Conservation (phyloP, 2,113 vertebrate species). For the Chinchilla lanigera region DNA sequence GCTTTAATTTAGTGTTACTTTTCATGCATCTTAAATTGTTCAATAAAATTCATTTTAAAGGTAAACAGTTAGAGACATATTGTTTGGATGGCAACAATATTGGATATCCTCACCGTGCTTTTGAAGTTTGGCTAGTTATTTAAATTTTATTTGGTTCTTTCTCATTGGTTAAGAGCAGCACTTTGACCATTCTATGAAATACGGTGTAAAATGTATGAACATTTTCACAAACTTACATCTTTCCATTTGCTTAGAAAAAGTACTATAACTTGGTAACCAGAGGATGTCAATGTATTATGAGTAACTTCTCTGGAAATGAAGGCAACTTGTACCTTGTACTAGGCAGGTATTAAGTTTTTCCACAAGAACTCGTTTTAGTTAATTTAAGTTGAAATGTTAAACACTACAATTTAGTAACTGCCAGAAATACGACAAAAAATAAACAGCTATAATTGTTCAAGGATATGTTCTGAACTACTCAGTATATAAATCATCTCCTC, state of each 20-base stretch:
- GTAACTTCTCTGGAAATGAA: constrained; percentile 54
- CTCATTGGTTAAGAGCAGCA: neutral
- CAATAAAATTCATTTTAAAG: constrained; percentile 37
- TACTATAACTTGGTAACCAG: neutral
- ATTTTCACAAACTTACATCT: neutral
- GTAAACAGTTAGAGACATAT: neutral
- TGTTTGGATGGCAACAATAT: neutral
- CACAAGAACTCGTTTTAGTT: constrained; percentile 72
- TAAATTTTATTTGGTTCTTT: neutral
- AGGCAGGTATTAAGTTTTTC: constrained; percentile 63
- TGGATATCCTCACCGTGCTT: neutral
- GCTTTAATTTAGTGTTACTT: constrained; percentile 15
- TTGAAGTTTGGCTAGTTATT: neutral
- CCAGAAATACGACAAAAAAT: constrained; percentile 73
- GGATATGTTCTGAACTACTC: neutral
- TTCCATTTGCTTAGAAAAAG: constrained; percentile 6
- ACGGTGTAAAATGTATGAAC: neutral
- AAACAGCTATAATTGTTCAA: constrained; percentile 65
- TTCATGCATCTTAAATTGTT: neutral
- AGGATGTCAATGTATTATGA: constrained; percentile 39
- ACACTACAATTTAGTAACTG: constrained; percentile 69
- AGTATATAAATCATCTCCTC: constrained; percentile 32
- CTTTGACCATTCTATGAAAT: neutral
- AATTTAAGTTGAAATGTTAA: constrained; percentile 77
- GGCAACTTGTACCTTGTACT: neutral